Percentiles rank a stretch among this genome's conserved stretches.
Conservation (phyloP, 2,113 vertebrate species). For the Jaculus jaculus region DNA sequence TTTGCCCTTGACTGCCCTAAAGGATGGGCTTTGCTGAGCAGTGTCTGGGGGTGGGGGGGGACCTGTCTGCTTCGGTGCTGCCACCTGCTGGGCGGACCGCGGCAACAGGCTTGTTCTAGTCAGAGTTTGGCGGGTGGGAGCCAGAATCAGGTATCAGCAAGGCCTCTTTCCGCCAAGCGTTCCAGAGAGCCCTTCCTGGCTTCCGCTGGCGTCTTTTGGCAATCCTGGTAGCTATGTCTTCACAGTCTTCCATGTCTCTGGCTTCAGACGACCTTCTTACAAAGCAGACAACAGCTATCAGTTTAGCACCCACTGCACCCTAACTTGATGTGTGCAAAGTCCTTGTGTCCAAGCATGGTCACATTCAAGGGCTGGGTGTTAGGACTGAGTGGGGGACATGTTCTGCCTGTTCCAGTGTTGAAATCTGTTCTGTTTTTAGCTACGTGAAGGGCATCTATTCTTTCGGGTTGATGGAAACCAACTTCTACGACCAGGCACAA, state of each 20-base stretch:
- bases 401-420: accelerated
- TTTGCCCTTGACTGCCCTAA: no score
- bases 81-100: not conserved
- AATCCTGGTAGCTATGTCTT: accelerated
- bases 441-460: constrained; percentile 94
- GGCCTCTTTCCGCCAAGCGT: accelerated
- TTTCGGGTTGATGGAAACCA: constrained; percentile 95
- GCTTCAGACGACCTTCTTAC: no score
- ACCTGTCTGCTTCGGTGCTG: no score
- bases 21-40: no score
- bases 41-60: not conserved
- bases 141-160: no score
- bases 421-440: constrained; percentile 79
- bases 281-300: accelerated
- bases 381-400: accelerated
- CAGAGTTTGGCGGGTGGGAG: not conserved
- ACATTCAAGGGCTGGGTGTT: not conserved
- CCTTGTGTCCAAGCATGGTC: not conserved
- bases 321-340: not conserved
- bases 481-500: constrained; percentile 90
- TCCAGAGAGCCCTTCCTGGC: not conserved
- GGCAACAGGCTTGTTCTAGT: not conserved
- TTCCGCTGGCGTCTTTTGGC: not conserved
- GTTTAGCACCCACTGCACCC: no score
- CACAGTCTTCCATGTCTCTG: accelerated